Evolutionary conservation across 2,113 vertebrate genomes (phyloP).

Genomic region (Pardalotus punctatus): DNA sequence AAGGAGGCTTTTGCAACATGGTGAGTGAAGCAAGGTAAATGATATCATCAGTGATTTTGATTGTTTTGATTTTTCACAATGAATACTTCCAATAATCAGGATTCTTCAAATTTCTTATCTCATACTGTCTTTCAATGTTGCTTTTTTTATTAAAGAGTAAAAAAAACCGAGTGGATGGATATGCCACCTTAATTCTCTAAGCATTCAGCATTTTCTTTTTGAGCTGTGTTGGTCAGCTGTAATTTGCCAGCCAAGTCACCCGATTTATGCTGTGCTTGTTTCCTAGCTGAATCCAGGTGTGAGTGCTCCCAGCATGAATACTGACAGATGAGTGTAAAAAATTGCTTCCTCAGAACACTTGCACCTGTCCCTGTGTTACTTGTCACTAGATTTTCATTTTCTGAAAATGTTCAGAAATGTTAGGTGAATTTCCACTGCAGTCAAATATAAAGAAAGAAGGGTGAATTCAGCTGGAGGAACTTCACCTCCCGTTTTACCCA

Average conservation of each 20-base stretch:
- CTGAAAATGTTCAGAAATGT: neutral
- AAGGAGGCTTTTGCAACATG: neutral
- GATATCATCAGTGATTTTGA: neutral
- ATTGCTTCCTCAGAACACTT: conserved; percentile 8
- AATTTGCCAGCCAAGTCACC: neutral
- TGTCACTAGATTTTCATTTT: conserved; percentile 5
- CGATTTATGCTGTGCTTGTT: neutral
- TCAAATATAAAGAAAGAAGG: neutral
- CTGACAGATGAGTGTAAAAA: conserved; percentile 25
- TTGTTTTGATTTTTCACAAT: neutral
- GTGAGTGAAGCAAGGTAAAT: neutral
- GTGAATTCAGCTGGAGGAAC: neutral
- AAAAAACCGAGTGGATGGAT: neutral
- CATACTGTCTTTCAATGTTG: neutral
- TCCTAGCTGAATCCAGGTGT: neutral
- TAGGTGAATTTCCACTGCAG: neutral
- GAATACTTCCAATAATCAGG: neutral
- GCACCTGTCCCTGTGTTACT: conserved; percentile 11
- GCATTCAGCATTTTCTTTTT: neutral
- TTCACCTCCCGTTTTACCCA: neutral
- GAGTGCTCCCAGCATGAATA: neutral
- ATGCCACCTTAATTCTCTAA: neutral
- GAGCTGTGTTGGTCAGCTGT: neutral
- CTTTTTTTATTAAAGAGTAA: neutral
- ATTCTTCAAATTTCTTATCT: neutral